Evolutionary conservation across 2,888 invertebrate genomes (phyloP).

Genomic region (Prosopocoilus inquinatus): DNA sequence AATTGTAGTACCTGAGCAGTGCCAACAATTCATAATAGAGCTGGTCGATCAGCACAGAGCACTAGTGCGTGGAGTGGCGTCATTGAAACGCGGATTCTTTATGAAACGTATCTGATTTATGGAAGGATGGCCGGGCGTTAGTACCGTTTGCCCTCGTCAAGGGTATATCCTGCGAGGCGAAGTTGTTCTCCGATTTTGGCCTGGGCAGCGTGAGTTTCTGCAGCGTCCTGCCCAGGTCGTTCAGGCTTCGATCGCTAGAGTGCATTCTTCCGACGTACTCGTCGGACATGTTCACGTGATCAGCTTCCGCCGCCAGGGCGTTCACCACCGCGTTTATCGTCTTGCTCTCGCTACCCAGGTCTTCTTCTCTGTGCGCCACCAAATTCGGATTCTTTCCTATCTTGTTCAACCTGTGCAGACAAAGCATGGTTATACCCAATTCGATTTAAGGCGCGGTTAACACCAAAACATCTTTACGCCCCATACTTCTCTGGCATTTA

Average conservation of each 20-base stretch:
- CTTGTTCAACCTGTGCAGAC: conserved; percentile 70
- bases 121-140: conserved; percentile 62
- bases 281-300: conserved; percentile 76
- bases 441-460: no score
- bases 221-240: conserved; percentile 68
- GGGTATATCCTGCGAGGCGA: conserved; percentile 63
- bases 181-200: conserved; percentile 83
- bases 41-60: conserved; percentile 32
- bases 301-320: conserved; percentile 87
- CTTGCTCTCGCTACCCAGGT: conserved; percentile 69
- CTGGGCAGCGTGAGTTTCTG: conserved; percentile 71
- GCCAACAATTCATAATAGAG: conserved; percentile 4
- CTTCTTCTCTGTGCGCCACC: conserved; percentile 76
- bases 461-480: no score
- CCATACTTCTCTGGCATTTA: no score
- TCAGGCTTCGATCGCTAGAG: conserved; percentile 48
- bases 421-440: no score
- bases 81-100: conserved; percentile 68
- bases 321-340: conserved; percentile 92
- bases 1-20: conserved; percentile 2
- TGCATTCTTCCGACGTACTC: conserved; percentile 60
- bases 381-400: conserved; percentile 97
- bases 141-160: conserved; percentile 57
- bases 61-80: conserved; percentile 72
- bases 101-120: conserved; percentile 79